Evolutionary conservation across 2,797 vertebrate species (phyloP).

Genomic region (Rhinatrema bivittatum): DNA sequence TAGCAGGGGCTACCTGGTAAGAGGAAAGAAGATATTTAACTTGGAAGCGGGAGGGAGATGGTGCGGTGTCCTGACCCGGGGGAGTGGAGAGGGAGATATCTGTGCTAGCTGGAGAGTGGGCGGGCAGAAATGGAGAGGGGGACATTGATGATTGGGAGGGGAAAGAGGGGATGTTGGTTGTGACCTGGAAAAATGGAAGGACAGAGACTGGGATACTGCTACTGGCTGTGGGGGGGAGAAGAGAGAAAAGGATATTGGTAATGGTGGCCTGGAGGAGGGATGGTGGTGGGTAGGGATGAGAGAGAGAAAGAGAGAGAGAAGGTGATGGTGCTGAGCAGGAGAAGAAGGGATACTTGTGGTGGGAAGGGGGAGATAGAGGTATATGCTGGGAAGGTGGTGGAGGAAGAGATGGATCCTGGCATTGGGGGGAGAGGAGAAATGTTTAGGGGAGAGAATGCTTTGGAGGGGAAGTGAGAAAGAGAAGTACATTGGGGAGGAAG

Average conservation of each 20-base stretch:
- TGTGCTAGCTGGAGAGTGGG: not conserved
- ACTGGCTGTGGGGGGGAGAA: not conserved
- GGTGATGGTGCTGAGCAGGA: not conserved
- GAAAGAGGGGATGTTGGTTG: not conserved
- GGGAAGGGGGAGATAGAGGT: not conserved
- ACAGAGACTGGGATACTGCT: not conserved
- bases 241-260: not conserved
- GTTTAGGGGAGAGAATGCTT: too few relatives aligned
- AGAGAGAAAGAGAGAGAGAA: not conserved
- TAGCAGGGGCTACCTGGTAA: not conserved
- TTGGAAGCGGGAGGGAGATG: not conserved
- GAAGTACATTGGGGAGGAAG: too few relatives aligned
- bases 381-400: not conserved
- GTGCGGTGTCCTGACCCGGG: not conserved
- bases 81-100: not conserved
- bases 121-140: not conserved
- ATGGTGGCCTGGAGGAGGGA: not conserved
- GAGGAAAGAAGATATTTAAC: not conserved
- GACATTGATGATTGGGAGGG: not conserved
- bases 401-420: too few relatives aligned
- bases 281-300: not conserved
- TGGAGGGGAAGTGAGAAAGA: too few relatives aligned
- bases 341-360: not conserved
- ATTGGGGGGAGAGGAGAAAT: too few relatives aligned
- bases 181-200: not conserved